phyloP scores from a whole-genome alignment of 2,888 invertebrate species.

The Polydrusus cervinus region DNA sequence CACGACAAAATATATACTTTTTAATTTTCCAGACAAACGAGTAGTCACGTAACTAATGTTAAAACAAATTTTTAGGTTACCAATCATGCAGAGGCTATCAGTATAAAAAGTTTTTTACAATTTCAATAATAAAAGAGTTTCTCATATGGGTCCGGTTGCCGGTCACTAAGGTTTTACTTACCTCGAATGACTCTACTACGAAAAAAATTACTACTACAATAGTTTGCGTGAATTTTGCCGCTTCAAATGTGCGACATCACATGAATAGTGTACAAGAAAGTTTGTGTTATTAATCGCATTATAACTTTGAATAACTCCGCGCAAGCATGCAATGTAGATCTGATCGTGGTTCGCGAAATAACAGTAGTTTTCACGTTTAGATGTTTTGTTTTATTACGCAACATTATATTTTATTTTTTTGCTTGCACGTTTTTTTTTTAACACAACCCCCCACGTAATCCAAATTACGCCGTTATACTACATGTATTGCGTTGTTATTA shows the following conservation, averaged over 20 bases:
- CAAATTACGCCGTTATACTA: too few relatives aligned
- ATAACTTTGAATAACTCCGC: conserved; percentile 28
- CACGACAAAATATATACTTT: too few relatives aligned
- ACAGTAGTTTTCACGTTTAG: conserved; percentile 11
- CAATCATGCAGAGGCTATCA: too few relatives aligned
- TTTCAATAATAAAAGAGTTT: too few relatives aligned
- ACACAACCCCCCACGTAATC: background rate
- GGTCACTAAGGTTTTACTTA: too few relatives aligned
- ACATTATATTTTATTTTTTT: background rate
- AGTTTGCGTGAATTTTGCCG: conserved; percentile 27
- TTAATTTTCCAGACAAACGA: too few relatives aligned
- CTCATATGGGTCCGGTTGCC: too few relatives aligned
- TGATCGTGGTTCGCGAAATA: conserved; percentile 11
- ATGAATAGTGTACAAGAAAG: conserved; percentile 20
- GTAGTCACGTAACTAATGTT: too few relatives aligned
- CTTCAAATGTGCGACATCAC: conserved; percentile 23
- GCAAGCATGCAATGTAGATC: conserved; percentile 22
- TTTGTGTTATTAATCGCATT: conserved; percentile 31
- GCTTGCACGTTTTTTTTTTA: background rate
- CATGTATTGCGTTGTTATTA: too few relatives aligned
- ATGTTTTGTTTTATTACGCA: background rate
- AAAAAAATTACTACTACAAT: conserved; percentile 1
- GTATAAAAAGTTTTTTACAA: too few relatives aligned
- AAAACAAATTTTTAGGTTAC: too few relatives aligned
- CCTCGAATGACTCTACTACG: background rate